These are phyloP conservation scores for Denticeps clupeoides DNA, from an alignment of 2,797 vertebrate genomes.

Conservation along the genomic window DNA sequence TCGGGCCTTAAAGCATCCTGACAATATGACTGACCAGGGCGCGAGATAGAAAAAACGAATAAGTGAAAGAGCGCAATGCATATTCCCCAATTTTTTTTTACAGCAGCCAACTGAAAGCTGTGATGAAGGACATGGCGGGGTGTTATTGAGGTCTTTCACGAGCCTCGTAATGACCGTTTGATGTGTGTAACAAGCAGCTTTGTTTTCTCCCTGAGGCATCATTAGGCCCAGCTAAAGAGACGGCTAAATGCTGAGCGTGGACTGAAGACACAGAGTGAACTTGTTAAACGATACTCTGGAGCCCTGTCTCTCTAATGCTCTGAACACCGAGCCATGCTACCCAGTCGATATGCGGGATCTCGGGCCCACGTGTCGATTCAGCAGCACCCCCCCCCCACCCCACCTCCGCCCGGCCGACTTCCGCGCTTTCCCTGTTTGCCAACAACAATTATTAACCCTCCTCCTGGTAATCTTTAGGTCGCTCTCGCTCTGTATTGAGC, in stretches of 20 bases:
- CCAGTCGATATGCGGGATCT: slow-evolving; percentile 2
- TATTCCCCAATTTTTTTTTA: no score
- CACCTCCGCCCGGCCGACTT: neutral
- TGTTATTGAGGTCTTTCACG: slow-evolving; percentile 19
- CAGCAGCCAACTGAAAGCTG: neutral
- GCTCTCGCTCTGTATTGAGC: slow-evolving; percentile 17
- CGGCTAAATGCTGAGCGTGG: slow-evolving; percentile 37
- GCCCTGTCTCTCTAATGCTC: neutral
- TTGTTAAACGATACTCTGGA: slow-evolving; percentile 35
- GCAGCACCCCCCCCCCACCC: neutral
- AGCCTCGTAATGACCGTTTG: slow-evolving; percentile 23
- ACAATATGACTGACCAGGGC: no score
- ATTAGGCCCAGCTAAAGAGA: slow-evolving; percentile 36
- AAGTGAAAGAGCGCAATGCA: no score
- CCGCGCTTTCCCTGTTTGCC: slow-evolving; percentile 21
- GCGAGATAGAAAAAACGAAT: no score
- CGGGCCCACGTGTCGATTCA: neutral
- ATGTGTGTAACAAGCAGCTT: slow-evolving; percentile 23
- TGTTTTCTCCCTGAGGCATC: slow-evolving; percentile 40
- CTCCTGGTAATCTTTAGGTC: neutral
- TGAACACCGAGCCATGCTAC: neutral
- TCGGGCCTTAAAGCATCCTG: no score
- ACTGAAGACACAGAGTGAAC: slow-evolving; percentile 31
- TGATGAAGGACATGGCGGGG: neutral
- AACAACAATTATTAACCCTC: slow-evolving; percentile 25